Percentiles rank a stretch among this genome's conserved stretches.
phyloP scores from a whole-genome alignment of 2,888 invertebrate species.

The Trichopria drosophilae region DNA sequence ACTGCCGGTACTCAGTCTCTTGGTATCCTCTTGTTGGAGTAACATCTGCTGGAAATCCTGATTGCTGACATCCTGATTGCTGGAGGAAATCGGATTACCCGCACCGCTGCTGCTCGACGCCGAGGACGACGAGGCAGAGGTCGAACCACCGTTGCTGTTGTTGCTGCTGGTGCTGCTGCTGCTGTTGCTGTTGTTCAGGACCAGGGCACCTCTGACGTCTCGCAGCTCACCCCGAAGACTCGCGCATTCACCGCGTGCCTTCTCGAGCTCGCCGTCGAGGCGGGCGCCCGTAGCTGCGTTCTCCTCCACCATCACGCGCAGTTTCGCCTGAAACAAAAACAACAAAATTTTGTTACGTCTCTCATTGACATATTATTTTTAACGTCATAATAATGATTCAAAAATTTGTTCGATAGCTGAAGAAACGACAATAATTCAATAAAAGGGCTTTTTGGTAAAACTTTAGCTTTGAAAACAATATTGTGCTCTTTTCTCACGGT shows the following conservation, averaged over 20 bases:
- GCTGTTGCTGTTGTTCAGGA: conserved; percentile 49
- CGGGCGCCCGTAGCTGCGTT: conserved; percentile 64
- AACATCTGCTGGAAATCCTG: conserved; percentile 7
- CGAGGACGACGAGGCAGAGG: conserved; percentile 41
- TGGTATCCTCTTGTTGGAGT: conserved; percentile 44
- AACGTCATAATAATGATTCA: too few relatives aligned
- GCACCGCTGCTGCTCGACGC: conserved; percentile 39
- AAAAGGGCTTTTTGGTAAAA: too few relatives aligned
- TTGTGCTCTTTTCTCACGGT: too few relatives aligned
- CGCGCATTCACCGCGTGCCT: conserved; percentile 66
- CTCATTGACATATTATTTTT: too few relatives aligned
- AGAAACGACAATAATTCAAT: too few relatives aligned
- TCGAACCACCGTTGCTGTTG: conserved; percentile 35
- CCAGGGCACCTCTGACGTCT: conserved; percentile 59
- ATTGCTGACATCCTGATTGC: conserved; percentile 45
- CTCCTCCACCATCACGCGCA: conserved; percentile 88
- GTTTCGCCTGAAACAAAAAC: conserved; percentile 66
- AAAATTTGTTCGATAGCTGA: too few relatives aligned
- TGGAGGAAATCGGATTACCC: conserved; percentile 34
- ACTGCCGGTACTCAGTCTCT: conserved; percentile 51
- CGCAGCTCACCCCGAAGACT: conserved; percentile 62
- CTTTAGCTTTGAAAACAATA: too few relatives aligned
- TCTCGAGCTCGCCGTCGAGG: conserved; percentile 67
- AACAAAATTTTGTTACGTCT: too few relatives aligned
- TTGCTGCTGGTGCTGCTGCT: conserved; percentile 37